phyloP scores from a whole-genome alignment of 2,888 invertebrate genomes.

The Glaucopsyche alexis region DNA sequence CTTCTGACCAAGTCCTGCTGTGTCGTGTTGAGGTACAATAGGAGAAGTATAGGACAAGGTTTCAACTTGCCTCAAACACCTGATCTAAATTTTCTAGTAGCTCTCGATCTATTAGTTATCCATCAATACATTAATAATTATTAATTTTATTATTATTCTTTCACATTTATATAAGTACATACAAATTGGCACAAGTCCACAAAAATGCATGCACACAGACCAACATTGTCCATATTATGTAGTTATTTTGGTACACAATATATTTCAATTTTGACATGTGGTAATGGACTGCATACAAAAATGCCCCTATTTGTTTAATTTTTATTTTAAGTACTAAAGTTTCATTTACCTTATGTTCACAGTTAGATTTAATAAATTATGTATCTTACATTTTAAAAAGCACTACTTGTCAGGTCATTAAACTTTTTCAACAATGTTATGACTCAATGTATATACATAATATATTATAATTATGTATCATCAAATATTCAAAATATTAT shows the following conservation, averaged over 20 bases:
- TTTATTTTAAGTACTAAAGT: too few relatives aligned
- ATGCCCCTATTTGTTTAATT: not conserved
- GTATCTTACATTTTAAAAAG: not conserved
- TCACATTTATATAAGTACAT: slow-evolving; percentile 21
- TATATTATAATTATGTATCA: not conserved
- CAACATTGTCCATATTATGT: not conserved
- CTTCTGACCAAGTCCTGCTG: too few relatives aligned
- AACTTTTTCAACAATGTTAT: not conserved
- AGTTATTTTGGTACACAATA: too few relatives aligned
- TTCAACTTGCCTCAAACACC: too few relatives aligned
- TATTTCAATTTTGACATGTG: not conserved
- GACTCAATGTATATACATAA: too few relatives aligned
- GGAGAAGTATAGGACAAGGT: too few relatives aligned
- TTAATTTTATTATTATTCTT: not conserved
- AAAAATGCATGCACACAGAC: not conserved
- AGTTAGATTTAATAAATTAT: not conserved
- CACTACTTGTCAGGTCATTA: not conserved
- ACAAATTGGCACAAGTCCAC: slow-evolving; percentile 6
- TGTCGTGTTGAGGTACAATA: too few relatives aligned
- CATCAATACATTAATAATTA: not conserved
- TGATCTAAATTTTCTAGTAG: too few relatives aligned
- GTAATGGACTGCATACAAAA: not conserved
- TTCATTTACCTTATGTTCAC: not conserved
- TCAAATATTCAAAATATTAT: not conserved
- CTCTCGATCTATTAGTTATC: too few relatives aligned